Base-by-base conservation (phyloP, 2,113 vertebrate species). In the Alexandromys fortis region DNA sequence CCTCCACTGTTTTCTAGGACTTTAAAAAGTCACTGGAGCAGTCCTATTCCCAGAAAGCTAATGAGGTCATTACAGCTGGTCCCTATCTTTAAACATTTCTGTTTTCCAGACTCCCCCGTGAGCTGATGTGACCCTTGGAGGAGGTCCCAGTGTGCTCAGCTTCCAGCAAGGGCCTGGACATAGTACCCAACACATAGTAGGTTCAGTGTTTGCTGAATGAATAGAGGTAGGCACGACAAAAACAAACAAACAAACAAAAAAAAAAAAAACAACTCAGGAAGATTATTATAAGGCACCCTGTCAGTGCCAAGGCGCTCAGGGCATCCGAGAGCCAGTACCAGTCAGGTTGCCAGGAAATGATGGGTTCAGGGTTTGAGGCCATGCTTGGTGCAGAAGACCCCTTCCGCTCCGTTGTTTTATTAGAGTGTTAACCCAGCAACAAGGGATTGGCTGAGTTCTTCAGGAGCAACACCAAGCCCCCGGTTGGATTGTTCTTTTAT, bases 11-110 rank as follows among this genome's bases (percentile, higher is more conserved):
- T 97, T 96, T 95, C 68, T 92, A 97, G 95, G 94, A 97, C 94
- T 95, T 90, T 97, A 86, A 97, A 90, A 95, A 97, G 58, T 96
- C 77, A 3, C 92, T 92, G 94, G 87, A 73, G 77, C 97, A 91
- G 96, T 55, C 96, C 68, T 87, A 63, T 95, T 97, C 87, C 89
- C 92, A 79, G 96, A 95, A 95, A 93, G 95, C 77, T 97, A 97
- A 97, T 97, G 97, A 97, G 96, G 94, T 97, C 97, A 97, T 97
- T 97, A 95, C 96, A 97, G 96, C 95, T 97, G 97, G 76, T 89
- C 95, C 89, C 96, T 97, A 97, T 97, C 97, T 97, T 94, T 86
- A 95, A 95, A 92, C 61, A 91, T 90, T 95, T 94, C 42, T 2
- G 72, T 78, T 96, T 96, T 90, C 92, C 95, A 94, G 92, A 49